Percentiles rank a stretch among this genome's conserved stretches.
These are phyloP conservation scores for Drosophila simulans DNA, from an alignment of 1,140 invertebrate genomes.

Conservation along the genomic window DNA sequence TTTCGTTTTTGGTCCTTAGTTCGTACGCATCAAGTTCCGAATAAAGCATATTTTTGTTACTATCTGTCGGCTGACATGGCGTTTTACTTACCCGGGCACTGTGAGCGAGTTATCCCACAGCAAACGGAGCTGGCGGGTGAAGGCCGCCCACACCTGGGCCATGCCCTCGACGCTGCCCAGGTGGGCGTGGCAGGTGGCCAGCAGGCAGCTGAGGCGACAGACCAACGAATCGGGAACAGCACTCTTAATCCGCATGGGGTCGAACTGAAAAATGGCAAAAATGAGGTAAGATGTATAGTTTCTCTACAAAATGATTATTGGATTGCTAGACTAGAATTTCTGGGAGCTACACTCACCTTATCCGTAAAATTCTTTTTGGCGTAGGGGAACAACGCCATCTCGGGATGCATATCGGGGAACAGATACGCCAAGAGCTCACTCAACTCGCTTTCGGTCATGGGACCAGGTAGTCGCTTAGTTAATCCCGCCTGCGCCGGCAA, in stretches of 20 bases:
- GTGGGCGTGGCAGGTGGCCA: slow-evolving; percentile 91
- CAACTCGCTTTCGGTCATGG: slow-evolving; percentile 91
- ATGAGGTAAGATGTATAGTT: background rate
- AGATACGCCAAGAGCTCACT: slow-evolving; percentile 93
- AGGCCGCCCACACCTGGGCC: slow-evolving; percentile 96
- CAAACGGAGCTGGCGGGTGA: slow-evolving; percentile 94
- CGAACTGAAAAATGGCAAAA: slow-evolving; percentile 53
- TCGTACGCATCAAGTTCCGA: slow-evolving; percentile 61
- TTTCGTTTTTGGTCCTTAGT: slow-evolving; percentile 42
- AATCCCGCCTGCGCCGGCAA: slow-evolving; percentile 45
- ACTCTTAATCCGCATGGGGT: slow-evolving; percentile 79
- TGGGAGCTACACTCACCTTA: slow-evolving; percentile 42
- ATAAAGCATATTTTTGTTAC: slow-evolving; percentile 82
- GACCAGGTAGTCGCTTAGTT: slow-evolving; percentile 86
- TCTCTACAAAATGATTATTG: background rate
- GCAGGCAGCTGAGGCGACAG: slow-evolving; percentile 92
- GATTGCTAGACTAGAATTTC: no score
- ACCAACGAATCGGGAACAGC: slow-evolving; percentile 89
- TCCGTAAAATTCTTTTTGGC: slow-evolving; percentile 68
- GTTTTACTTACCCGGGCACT: slow-evolving; percentile 92
- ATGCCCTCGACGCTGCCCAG: slow-evolving; percentile 92
- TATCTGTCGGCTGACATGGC: background rate
- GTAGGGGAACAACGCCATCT: slow-evolving; percentile 84
- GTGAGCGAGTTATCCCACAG: slow-evolving; percentile 93
- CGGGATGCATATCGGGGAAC: slow-evolving; percentile 94